A percentile compares a stretch with the other conserved stretches of the same genome.
These are phyloP conservation scores for Microcaecilia unicolor DNA, from an alignment of 2,797 vertebrate species.

Conservation along the genomic window DNA sequence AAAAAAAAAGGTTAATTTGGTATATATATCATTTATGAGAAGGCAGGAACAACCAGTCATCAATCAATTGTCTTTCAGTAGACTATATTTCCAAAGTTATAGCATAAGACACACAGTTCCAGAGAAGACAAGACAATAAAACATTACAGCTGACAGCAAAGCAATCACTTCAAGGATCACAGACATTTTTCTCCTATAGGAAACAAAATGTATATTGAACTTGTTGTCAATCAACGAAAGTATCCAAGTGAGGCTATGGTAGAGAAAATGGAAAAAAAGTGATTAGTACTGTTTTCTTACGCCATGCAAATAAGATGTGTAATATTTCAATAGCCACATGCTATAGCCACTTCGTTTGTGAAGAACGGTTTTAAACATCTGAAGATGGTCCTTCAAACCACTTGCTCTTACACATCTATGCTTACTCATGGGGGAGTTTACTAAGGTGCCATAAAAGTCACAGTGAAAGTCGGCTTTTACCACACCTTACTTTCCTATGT, in stretches of 20 bases:
- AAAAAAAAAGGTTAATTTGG: constrained; percentile 1
- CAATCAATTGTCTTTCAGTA: constrained; percentile 10
- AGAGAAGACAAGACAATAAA: constrained; percentile 14
- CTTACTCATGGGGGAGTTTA: too few relatives aligned
- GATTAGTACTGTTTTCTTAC: background rate
- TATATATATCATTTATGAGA: constrained; percentile 3
- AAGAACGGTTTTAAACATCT: background rate
- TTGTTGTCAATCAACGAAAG: background rate
- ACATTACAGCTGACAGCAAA: too few relatives aligned
- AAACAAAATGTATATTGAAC: constrained; percentile 20
- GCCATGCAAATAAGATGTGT: background rate
- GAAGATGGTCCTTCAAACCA: too few relatives aligned
- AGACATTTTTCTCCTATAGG: constrained; percentile 1
- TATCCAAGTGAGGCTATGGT: background rate
- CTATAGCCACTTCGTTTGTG: background rate
- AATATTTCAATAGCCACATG: background rate
- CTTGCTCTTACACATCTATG: too few relatives aligned
- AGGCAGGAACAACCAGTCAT: background rate
- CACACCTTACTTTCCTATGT: too few relatives aligned
- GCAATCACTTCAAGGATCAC: rapidly evolving
- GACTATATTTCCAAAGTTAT: constrained; percentile 6
- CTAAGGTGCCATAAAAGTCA: too few relatives aligned
- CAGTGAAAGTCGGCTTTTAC: too few relatives aligned
- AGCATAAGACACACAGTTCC: constrained; percentile 20
- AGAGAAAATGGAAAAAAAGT: background rate